Evolutionary conservation across 2,888 invertebrate species (phyloP), one percentile per base, ranked within the genome.

Genomic region (Serrognathus titanus): DNA sequence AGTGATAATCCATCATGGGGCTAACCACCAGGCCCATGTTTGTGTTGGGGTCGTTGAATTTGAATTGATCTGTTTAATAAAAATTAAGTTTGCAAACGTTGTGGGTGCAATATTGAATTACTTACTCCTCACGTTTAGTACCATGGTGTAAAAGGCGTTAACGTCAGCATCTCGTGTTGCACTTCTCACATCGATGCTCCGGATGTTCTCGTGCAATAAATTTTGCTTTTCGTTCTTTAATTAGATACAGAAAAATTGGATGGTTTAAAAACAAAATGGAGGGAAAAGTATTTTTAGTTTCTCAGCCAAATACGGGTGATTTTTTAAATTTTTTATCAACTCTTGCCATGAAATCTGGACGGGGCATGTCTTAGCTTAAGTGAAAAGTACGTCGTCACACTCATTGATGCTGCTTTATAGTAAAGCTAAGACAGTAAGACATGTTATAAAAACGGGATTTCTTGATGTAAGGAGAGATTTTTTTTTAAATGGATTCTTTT

Each of bases 21-120:
- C 96, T 95, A 61, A 94, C 85, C 57, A 97, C 88, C 70, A 94
- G 86, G 0, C 97, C 97, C 40, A 90, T 86, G 79, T 97, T 97
- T 10, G 92, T 90, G 56, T 79, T 82, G 13, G 83, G 82, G 75
- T 96, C 91, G 51, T 86, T 84, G 71, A 88, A 84, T 0, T 83
- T 81, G 76, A 90, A 95, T 68, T 86, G 85, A 77, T 82, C 89
- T 85, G 75, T 8, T 79, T 79, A 60, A 49, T 59, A 53, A 55
- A 54, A 31, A 24, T 39, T 12, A 40, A 40, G n/a, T n/a, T 40
- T 46, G 16, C 12, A 7, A 1, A 1, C 8, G n/a, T 10, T 16
- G 16, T 13, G 16, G n/a, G 12, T 5, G 16, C 0, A 82, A 80
- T 76, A 89, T 94, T 68, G 86, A 85, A 76, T 16, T 11, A 81